Evolutionary conservation across 2,113 vertebrate species (phyloP), one percentile per base, ranked within the genome.

Genomic region (Hucho hucho): DNA sequence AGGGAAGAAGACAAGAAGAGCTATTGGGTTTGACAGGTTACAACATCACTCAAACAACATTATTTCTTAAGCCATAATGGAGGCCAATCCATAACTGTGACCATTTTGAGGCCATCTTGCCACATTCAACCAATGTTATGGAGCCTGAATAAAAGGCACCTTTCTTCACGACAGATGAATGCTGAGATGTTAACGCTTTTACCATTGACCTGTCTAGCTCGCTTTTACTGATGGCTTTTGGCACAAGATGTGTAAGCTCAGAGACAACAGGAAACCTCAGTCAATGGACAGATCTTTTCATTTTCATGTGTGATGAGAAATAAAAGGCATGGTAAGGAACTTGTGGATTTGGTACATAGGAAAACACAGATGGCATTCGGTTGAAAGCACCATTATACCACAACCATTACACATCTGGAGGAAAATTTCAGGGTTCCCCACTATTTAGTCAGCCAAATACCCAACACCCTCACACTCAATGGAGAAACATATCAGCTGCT

Each of bases 401-500:
- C 37, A 43, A 43, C 16, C 53, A 4, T 43, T 72, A 43, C 49
- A 80, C 75, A 82, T 84, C 77, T 82, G 77, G 61, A 66, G 26
- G 26, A 43, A 76, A 76, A 65, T 64, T 25, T 73, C 25, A 73
- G 58, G 22, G 26, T 56, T 69, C 29, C 43, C 69, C 65, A 56
- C 69, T 68, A 25, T 75, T 53, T 18, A 47, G 73, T 69, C 22
- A 75, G 53, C 26, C 61, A 76, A 28, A 26, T 16, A 18, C 28
- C 16, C 53, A 61, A 28, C 61, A 79, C 7, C 53, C 63, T 28
- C 65, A 32, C 64, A 66, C 69, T 43, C 9, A 43, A 11, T 43
- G 37, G 37, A 43, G 37, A 43, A 12, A 11, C 37, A 14, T 11
- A 61, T 37, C 14, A 61, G 9, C 18, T 16, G 11, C 28, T 59